Conservation (phyloP, 2,113 vertebrate genomes). For the Hemicordylus capensis region DNA sequence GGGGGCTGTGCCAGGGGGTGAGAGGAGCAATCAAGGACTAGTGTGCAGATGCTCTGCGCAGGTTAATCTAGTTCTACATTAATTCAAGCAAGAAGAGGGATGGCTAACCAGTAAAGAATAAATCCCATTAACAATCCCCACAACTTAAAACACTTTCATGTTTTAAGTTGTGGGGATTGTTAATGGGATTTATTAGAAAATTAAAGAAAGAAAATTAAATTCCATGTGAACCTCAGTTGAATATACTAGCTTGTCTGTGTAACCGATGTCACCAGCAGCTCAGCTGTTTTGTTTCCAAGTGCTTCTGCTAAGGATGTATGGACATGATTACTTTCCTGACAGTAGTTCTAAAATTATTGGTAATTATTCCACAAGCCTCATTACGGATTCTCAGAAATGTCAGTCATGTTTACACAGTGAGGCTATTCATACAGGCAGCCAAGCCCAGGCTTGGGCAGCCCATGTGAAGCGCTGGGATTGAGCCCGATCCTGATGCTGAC, state of each 20-base stretch:
- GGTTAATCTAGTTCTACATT: neutral
- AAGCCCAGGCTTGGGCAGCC: no score
- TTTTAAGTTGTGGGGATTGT: neutral
- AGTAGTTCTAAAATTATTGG: neutral
- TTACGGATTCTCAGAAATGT: neutral
- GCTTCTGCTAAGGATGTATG: neutral
- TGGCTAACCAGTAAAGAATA: neutral
- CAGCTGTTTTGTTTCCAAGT: neutral
- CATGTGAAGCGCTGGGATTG: no score
- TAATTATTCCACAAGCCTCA: neutral
- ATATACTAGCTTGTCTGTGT: neutral
- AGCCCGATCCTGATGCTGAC: no score
- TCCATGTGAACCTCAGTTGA: neutral
- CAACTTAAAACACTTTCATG: neutral
- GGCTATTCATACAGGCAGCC: no score
- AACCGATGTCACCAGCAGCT: neutral
- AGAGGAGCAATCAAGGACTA: no score
- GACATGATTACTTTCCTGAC: neutral
- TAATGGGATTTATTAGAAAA: neutral
- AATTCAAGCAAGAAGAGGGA: neutral
- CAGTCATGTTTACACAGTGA: neutral
- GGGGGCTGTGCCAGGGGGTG: no score
- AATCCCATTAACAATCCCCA: neutral
- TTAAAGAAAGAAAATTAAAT: neutral
- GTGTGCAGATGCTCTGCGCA: no score